phyloP scores from a whole-genome alignment of 1,140 invertebrate species.

The Bombus superbus region DNA sequence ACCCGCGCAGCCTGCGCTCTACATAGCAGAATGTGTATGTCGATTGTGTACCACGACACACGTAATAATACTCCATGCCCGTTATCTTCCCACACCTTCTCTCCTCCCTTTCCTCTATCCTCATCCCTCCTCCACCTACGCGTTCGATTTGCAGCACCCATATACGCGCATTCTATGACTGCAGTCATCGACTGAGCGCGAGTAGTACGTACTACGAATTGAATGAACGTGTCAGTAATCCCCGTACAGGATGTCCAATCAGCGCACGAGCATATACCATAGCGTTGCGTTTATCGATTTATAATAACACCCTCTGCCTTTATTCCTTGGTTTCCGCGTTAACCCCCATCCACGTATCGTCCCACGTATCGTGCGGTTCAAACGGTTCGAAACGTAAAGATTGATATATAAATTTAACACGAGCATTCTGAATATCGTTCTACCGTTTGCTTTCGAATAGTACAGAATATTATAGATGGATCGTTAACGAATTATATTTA shows the following conservation, averaged over 20 bases:
- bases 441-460: too few relatives aligned
- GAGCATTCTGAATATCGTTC: too few relatives aligned
- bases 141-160: conserved; percentile 26
- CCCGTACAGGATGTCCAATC: conserved; percentile 65
- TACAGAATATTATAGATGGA: too few relatives aligned
- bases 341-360: background rate
- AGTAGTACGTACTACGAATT: conserved; percentile 59
- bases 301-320: conserved; percentile 12
- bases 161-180: conserved; percentile 34
- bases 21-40: conserved; percentile 14
- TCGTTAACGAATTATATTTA: too few relatives aligned
- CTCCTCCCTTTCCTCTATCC: background rate
- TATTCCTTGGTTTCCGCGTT: background rate
- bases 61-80: conserved; percentile 63
- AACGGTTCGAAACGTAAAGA: background rate
- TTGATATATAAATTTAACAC: too few relatives aligned
- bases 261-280: conserved; percentile 56
- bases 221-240: conserved; percentile 64
- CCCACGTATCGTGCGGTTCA: too few relatives aligned
- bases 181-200: conserved; percentile 31
- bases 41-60: conserved; percentile 52
- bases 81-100: conserved; percentile 54
- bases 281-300: conserved; percentile 29
- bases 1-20: background rate
- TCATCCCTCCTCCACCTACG: background rate